Percentiles rank a stretch among this genome's conserved stretches.
Conservation (phyloP, 2,797 vertebrate genomes). For the Etheostoma nigrum region DNA sequence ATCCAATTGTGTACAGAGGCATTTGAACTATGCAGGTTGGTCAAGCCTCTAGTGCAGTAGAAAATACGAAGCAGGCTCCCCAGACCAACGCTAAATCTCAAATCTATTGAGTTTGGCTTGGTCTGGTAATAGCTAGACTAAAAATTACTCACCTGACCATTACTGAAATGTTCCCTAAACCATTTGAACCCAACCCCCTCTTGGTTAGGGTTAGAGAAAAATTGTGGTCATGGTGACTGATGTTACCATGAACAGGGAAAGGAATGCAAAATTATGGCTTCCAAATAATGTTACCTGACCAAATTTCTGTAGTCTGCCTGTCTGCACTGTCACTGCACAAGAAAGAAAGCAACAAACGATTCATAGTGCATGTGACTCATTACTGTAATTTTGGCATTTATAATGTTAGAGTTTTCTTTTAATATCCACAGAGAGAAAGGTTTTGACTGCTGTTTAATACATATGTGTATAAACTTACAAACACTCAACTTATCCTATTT, state of each 20-base stretch:
- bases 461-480: not conserved
- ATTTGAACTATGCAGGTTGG: too few relatives aligned
- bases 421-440: constrained; percentile 5
- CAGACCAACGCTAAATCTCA: too few relatives aligned
- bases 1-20: too few relatives aligned
- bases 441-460: constrained; percentile 8
- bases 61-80: too few relatives aligned
- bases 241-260: not conserved
- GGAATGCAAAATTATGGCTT: not conserved
- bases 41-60: too few relatives aligned
- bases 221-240: not conserved
- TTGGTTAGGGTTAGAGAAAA: not conserved
- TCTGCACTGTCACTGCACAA: constrained; percentile 22
- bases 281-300: not conserved
- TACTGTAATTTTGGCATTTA: constrained; percentile 14
- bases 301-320: constrained; percentile 12
- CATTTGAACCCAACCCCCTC: not conserved
- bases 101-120: too few relatives aligned
- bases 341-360: constrained; percentile 15
- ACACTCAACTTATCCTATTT: too few relatives aligned
- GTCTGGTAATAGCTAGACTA: too few relatives aligned
- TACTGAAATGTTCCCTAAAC: not conserved
- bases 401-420: constrained; percentile 10
- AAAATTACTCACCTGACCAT: not conserved
- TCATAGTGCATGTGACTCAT: constrained; percentile 21